These are phyloP conservation scores for Thamnophis sirtalis DNA, from an alignment of 2,113 vertebrate species.

Conservation along the genomic window DNA sequence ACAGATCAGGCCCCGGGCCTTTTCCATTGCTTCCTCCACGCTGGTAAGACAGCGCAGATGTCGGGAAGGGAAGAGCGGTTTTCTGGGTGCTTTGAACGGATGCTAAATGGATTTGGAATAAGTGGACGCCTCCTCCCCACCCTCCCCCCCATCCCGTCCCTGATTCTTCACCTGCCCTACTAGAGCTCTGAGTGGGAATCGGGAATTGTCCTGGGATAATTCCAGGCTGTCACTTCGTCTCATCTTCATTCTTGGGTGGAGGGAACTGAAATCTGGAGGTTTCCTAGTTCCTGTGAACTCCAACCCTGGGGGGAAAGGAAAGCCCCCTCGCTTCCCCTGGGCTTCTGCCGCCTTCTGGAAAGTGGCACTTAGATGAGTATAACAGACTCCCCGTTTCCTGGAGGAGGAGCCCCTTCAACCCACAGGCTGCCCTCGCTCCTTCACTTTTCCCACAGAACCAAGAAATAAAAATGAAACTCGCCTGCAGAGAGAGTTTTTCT, in stretches of 20 bases:
- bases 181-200: neutral
- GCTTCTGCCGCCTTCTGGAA: neutral
- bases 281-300: neutral
- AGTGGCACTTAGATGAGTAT: neutral
- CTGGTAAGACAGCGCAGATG: constrained; percentile 66
- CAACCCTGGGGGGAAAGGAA: neutral
- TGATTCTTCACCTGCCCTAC: neutral
- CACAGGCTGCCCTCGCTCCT: rapidly evolving
- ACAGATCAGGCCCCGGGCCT: constrained; percentile 84
- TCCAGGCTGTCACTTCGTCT: neutral
- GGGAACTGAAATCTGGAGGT: neutral
- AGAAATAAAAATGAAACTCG: neutral
- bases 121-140: neutral
- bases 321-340: neutral
- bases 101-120: neutral
- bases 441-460: neutral
- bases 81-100: too few species aligned
- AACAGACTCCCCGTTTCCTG: neutral
- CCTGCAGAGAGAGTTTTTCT: too few species aligned
- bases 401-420: neutral
- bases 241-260: neutral
- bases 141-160: neutral
- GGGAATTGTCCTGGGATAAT: neutral
- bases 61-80: rapidly evolving
- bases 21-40: constrained; percentile 89